Conservation (phyloP, 2,888 invertebrate genomes). For the Andrena hattorfiana region DNA sequence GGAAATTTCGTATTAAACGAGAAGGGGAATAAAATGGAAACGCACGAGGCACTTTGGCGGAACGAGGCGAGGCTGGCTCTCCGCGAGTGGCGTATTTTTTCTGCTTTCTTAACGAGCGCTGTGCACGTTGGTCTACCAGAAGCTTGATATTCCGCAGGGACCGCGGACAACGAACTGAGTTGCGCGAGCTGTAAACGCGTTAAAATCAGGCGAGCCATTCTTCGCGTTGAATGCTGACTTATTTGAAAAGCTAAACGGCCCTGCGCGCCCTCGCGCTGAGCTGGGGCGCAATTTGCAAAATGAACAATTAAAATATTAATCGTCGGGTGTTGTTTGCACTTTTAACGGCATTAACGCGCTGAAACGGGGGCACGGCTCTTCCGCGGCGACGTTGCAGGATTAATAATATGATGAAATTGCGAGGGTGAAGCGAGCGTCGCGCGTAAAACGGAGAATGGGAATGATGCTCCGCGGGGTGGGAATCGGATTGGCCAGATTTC, state of each 20-base stretch:
- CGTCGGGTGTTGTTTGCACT: not conserved
- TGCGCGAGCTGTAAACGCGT: slow-evolving; percentile 19
- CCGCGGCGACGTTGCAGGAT: not conserved
- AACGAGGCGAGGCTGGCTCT: slow-evolving; percentile 32
- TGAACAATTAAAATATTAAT: slow-evolving; percentile 17
- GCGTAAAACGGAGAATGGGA: not conserved
- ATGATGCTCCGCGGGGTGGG: not conserved
- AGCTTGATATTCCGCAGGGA: slow-evolving; percentile 9
- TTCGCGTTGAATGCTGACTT: slow-evolving; percentile 15
- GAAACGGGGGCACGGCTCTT: not conserved
- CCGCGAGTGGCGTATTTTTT: slow-evolving; percentile 19
- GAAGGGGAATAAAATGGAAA: slow-evolving; percentile 20
- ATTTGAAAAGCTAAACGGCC: slow-evolving; percentile 15
- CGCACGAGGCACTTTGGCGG: slow-evolving; percentile 19
- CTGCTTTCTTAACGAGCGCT: slow-evolving; percentile 50
- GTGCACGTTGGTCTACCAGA: slow-evolving; percentile 31
- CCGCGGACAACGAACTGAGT: slow-evolving; percentile 29
- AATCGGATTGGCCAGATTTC: not conserved
- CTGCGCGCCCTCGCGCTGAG: not conserved
- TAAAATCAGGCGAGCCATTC: slow-evolving; percentile 20
- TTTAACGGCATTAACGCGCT: slow-evolving; percentile 1
- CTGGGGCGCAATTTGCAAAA: not conserved
- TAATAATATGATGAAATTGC: not conserved
- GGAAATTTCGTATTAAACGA: slow-evolving; percentile 34
- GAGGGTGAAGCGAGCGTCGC: not conserved